Conservation (phyloP, 2,797 vertebrate genomes). For the Coluber constrictor region DNA sequence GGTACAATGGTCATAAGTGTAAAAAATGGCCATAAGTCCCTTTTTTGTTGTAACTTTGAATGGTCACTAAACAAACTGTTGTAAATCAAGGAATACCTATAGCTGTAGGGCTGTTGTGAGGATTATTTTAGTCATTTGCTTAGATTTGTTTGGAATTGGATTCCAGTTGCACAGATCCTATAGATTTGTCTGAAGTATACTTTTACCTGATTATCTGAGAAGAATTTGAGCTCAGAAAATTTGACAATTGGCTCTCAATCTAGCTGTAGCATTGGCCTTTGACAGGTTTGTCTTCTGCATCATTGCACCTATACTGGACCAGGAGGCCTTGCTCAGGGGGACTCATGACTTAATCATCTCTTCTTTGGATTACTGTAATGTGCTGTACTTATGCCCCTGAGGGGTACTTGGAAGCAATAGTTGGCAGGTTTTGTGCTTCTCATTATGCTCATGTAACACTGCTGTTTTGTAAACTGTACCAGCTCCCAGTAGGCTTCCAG, state of each 20-base stretch:
- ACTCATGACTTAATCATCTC: neutral
- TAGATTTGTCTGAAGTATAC: neutral
- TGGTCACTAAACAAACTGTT: neutral
- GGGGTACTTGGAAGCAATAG: neutral
- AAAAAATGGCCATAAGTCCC: neutral
- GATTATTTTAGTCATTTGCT: neutral
- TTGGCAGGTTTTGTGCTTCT: neutral
- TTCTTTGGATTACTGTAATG: neutral
- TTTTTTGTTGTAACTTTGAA: neutral
- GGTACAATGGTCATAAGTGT: neutral
- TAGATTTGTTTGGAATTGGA: neutral
- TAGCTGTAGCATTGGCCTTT: neutral
- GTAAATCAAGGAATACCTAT: neutral
- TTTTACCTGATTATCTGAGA: neutral
- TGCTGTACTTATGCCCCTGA: neutral
- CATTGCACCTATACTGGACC: neutral
- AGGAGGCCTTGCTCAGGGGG: neutral
- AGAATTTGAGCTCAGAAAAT: neutral
- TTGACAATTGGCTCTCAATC: neutral
- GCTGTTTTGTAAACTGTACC: neutral
- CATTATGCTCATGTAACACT: neutral
- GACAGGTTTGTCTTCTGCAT: neutral
- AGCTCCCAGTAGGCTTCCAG: neutral
- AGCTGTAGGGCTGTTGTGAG: neutral
- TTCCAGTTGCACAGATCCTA: neutral